These are phyloP conservation scores for Panurus biarmicus DNA, from an alignment of 2,113 vertebrate species.

Conservation along the genomic window DNA sequence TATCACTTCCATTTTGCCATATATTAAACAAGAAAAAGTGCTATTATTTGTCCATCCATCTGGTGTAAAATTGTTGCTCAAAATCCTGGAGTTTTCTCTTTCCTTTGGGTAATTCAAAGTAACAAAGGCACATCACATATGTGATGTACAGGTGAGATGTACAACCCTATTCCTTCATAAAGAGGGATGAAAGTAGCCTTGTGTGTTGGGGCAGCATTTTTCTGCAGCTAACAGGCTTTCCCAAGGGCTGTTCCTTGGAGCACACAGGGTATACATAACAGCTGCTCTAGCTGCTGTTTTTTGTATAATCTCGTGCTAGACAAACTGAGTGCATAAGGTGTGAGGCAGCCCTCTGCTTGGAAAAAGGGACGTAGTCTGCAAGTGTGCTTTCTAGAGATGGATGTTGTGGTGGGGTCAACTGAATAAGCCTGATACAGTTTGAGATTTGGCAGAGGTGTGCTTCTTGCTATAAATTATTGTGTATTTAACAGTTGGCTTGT, in stretches of 20 bases:
- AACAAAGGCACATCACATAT: not conserved
- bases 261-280: accelerated
- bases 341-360: not conserved
- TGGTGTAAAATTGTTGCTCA: not conserved
- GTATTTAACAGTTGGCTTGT: not conserved
- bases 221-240: not conserved
- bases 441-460: not conserved
- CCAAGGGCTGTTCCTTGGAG: not conserved
- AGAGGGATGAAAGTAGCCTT: not conserved
- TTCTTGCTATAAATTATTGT: not conserved
- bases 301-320: not conserved
- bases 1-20: not conserved
- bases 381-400: not conserved
- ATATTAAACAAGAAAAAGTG: not conserved
- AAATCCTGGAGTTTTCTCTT: not conserved
- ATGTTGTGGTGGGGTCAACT: not conserved
- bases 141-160: no score
- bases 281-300: not conserved
- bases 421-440: not conserved
- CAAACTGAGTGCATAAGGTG: not conserved
- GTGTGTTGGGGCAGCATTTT: not conserved
- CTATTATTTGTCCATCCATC: not conserved
- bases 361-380: not conserved
- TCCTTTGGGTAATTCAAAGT: not conserved
- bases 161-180: not conserved